Evolutionary conservation across 2,888 invertebrate species (phyloP), one percentile per base, ranked within the genome.

Genomic region (Nezara viridula): DNA sequence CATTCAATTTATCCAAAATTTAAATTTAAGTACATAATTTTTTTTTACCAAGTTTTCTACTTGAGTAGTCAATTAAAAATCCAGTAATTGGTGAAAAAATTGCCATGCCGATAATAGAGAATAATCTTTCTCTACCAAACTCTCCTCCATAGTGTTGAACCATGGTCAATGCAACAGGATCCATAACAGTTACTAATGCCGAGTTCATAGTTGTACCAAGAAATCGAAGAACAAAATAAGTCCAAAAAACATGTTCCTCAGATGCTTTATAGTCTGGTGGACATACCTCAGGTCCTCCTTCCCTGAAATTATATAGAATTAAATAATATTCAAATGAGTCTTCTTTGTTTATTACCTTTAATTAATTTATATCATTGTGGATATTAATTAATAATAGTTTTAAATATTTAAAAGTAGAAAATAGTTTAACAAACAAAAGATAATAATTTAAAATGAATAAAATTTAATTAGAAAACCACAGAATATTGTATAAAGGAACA

Each of bases 171-270:
- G 97, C 96, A 90, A 97, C 97, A 0, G 98, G 97, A 93, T 98
- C 98, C 95, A 97, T 96, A 89, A 98, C 96, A 21, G 97, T 97
- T 0, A 97, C 96, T n/a, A 96, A 96, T 49, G 97, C 97, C 10
- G 96, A 96, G 92, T 96, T 94, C 95, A 96, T 96, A 10, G 97
- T 96, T 50, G 96, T 97, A 1, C 96, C 97, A 91, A 97, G 93
- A 91, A 98, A 96, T 92, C 97, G 94, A 90, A 98, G 92, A 89
- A 95, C 93, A 92, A 98, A 97, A 92, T 98, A 98, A 90, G 96
- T 94, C 95, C 97, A 97, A 92, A 98, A 98, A 3, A 96, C 95
- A 91, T 94, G 95, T 92, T 96, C 96, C 91, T 96, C 96, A 89
- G 96, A 96, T 92, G 96, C 96, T 92, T 95, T 96, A 92, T 96